These are phyloP conservation scores for Knipowitschia caucasica DNA, from an alignment of 2,797 vertebrate genomes.

Conservation along the genomic window DNA sequence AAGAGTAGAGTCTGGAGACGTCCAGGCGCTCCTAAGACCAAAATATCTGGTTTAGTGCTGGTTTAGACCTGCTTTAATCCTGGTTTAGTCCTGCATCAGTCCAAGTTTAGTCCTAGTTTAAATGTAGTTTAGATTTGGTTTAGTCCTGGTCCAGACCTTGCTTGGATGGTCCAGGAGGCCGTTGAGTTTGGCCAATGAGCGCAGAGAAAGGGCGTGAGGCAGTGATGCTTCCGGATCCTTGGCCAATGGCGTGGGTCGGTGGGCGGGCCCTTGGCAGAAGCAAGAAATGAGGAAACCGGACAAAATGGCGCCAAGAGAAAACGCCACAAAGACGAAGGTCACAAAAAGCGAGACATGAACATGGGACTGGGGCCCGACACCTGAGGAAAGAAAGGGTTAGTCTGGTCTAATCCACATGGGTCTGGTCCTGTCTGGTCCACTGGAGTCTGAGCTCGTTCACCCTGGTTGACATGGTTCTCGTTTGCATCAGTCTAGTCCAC, in stretches of 20 bases:
- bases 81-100: not conserved
- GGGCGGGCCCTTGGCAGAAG: conserved; percentile 71
- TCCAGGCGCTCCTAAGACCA: conserved; percentile 62
- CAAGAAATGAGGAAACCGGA: conserved; percentile 83
- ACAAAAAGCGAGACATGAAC: conserved; percentile 84
- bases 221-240: conserved; percentile 77
- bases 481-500: no score
- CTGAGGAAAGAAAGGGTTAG: no score
- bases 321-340: conserved; percentile 81
- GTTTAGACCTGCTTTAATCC: not conserved
- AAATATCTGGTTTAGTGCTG: not conserved
- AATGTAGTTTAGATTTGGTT: not conserved
- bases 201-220: conserved; percentile 77
- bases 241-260: conserved; percentile 29
- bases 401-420: no score
- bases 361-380: conserved; percentile 60
- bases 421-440: no score
- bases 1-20: conserved; percentile 72
- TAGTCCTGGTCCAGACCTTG: not conserved
- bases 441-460: no score
- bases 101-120: not conserved
- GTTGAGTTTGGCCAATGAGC: conserved; percentile 81
- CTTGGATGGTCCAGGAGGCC: conserved; percentile 65
- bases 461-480: no score
- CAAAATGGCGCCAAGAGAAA: conserved; percentile 78